Evolutionary conservation across 2,797 vertebrate species (phyloP).

Genomic region (Siniperca obscura): DNA sequence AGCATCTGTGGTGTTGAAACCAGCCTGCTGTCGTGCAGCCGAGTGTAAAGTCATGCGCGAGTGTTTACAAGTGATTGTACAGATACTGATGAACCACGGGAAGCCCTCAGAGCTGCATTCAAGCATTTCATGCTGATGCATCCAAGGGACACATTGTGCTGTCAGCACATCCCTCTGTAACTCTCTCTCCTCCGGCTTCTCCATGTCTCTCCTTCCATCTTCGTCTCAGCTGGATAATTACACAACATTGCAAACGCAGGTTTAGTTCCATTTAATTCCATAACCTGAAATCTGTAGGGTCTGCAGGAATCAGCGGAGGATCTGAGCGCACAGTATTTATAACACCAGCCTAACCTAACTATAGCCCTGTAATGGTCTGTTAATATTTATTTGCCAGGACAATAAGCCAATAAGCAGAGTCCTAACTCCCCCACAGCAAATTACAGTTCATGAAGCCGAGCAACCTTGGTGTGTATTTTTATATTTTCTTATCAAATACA

Average conservation of each 20-base stretch:
- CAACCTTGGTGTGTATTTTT: not conserved
- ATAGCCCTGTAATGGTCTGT: not conserved
- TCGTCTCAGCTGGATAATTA: not conserved
- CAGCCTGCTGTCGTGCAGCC: not conserved
- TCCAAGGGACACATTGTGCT: slow-evolving; percentile 11
- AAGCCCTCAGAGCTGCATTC: slow-evolving; percentile 25
- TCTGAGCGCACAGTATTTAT: not conserved
- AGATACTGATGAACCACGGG: not conserved
- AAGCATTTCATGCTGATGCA: slow-evolving; percentile 28
- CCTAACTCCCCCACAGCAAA: not conserved
- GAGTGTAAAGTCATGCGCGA: not conserved
- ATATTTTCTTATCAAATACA: not conserved
- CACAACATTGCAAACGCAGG: not conserved
- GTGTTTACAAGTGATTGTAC: not conserved
- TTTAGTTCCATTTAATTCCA: not conserved
- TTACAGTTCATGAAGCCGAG: not conserved
- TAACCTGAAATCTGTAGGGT: not conserved
- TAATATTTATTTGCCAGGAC: not conserved
- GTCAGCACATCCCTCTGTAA: not conserved
- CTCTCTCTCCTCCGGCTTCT: not conserved
- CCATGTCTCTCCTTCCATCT: not conserved
- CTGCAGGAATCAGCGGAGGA: not conserved
- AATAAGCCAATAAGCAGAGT: not conserved
- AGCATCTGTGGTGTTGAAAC: not conserved
- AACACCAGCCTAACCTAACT: too few species aligned